Conservation (phyloP, 2,888 invertebrate genomes). For the Cistogaster globosa region DNA sequence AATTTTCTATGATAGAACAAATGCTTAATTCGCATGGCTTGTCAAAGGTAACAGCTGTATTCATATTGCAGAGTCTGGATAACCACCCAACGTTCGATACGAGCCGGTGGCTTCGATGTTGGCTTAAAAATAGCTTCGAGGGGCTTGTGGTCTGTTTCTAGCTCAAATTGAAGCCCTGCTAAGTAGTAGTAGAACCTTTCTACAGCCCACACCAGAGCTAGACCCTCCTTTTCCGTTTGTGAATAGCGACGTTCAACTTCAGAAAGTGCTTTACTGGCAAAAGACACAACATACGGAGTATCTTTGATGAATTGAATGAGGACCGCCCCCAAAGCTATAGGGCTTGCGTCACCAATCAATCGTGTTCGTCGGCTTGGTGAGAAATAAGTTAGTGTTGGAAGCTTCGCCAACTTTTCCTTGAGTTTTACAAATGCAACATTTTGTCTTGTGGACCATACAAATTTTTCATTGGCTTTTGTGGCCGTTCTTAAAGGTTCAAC, state of each 20-base stretch:
- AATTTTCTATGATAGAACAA: no score
- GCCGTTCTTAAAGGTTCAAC: no score
- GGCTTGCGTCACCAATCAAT: slow-evolving; percentile 79
- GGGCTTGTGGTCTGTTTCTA: slow-evolving; percentile 70
- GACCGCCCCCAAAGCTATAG: slow-evolving; percentile 76
- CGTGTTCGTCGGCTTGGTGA: slow-evolving; percentile 74
- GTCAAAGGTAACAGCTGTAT: no score
- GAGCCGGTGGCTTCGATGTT: slow-evolving; percentile 65
- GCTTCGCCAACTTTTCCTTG: slow-evolving; percentile 67
- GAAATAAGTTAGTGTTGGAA: slow-evolving; percentile 75
- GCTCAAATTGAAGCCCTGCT: slow-evolving; percentile 58
- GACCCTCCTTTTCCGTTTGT: slow-evolving; percentile 43
- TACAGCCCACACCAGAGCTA: background rate
- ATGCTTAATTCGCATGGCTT: no score
- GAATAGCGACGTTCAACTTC: slow-evolving; percentile 76
- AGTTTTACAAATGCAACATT: slow-evolving; percentile 74
- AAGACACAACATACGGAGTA: slow-evolving; percentile 41
- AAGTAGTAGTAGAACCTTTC: slow-evolving; percentile 54
- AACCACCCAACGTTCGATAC: slow-evolving; percentile 18
- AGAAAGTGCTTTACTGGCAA: slow-evolving; percentile 75
- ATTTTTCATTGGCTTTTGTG: no score
- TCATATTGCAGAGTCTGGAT: no score
- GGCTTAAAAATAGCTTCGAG: slow-evolving; percentile 70
- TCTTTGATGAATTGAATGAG: slow-evolving; percentile 73
- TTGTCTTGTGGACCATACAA: no score